phyloP scores from a whole-genome alignment of 2,113 vertebrate genomes.

The Pomatorhinus ruficollis region DNA sequence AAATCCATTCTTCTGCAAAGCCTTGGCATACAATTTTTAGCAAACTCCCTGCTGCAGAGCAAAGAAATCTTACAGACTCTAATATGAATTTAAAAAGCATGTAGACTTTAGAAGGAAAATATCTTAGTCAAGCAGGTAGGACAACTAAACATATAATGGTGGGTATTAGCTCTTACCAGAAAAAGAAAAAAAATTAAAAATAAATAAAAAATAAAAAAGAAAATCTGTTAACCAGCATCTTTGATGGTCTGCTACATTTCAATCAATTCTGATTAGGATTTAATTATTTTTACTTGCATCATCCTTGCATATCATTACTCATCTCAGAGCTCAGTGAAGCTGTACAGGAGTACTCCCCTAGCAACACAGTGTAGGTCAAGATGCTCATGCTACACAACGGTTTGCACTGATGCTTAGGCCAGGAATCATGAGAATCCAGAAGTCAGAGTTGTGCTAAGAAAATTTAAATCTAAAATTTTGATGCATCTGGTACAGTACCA shows the following conservation, averaged over 20 bases:
- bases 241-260: background rate
- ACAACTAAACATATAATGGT: background rate
- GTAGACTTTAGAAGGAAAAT: background rate
- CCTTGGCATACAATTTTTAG: background rate
- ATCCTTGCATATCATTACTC: background rate
- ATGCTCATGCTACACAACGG: background rate
- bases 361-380: background rate
- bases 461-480: background rate
- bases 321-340: background rate
- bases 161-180: background rate
- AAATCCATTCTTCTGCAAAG: background rate
- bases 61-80: background rate
- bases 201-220: background rate
- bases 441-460: background rate
- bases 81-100: background rate
- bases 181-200: background rate
- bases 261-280: background rate
- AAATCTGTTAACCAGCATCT: background rate
- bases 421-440: background rate
- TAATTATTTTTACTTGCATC: background rate
- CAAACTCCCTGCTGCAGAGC: background rate
- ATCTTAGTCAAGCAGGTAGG: background rate
- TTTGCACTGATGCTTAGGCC: accelerated
- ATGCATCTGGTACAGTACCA: background rate
- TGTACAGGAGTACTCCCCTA: background rate